Conservation (phyloP, 2,113 vertebrate species). For the Menidia beryllina region DNA sequence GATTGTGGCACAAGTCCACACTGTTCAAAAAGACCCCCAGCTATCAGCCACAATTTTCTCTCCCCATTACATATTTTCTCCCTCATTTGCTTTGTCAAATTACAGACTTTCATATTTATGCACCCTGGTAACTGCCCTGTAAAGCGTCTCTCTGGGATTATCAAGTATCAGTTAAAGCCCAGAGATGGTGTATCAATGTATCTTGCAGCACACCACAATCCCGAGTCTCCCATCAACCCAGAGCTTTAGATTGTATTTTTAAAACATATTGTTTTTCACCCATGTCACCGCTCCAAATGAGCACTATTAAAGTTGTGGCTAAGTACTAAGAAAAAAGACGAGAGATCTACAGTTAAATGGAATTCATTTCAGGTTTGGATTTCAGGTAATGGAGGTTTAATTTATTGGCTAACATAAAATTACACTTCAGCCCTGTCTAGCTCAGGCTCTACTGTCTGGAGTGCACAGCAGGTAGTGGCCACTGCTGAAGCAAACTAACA, state of each 20-base stretch:
- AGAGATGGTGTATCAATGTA: slow-evolving; percentile 69
- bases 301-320: slow-evolving; percentile 61
- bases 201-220: slow-evolving; percentile 45
- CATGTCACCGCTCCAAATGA: slow-evolving; percentile 59
- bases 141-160: slow-evolving; percentile 74
- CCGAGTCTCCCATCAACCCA: slow-evolving; percentile 6
- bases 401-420: slow-evolving; percentile 79
- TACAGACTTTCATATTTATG: slow-evolving; percentile 68
- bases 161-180: slow-evolving; percentile 69
- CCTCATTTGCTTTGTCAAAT: slow-evolving; percentile 70
- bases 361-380: slow-evolving; percentile 75
- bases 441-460: slow-evolving; percentile 59
- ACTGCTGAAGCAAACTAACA: slow-evolving; percentile 24
- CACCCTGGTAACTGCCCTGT: slow-evolving; percentile 67
- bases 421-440: slow-evolving; percentile 67
- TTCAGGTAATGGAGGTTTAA: slow-evolving; percentile 77
- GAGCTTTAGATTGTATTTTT: slow-evolving; percentile 61
- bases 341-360: slow-evolving; percentile 63
- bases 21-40: slow-evolving; percentile 44
- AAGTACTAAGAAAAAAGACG: slow-evolving; percentile 32
- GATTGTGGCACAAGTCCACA: slow-evolving; percentile 38
- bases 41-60: slow-evolving; percentile 40
- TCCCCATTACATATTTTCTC: slow-evolving; percentile 42
- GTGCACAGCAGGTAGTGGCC: slow-evolving; percentile 70
- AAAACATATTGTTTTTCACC: slow-evolving; percentile 70